phyloP scores from a whole-genome alignment of 2,113 vertebrate species.

The Solenodon paradoxus region DNA sequence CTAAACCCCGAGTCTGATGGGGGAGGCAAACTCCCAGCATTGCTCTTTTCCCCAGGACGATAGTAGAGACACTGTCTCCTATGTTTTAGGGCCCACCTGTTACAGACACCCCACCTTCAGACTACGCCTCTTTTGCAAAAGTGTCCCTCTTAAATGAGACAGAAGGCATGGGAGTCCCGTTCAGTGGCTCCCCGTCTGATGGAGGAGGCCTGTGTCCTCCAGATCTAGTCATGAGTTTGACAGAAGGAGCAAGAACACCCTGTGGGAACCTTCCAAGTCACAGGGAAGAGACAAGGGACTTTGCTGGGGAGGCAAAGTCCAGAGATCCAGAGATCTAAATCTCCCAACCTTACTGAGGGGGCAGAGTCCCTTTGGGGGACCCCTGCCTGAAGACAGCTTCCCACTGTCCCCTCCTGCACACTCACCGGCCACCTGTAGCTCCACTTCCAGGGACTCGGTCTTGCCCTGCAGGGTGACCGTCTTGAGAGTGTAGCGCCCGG shows the following conservation, averaged over 20 bases:
- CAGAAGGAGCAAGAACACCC: no score
- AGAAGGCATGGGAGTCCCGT: no score
- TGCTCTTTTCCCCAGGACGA: background rate
- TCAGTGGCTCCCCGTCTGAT: background rate
- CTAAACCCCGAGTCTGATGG: background rate
- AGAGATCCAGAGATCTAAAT: no score
- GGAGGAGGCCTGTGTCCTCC: background rate
- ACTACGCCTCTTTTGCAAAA: background rate
- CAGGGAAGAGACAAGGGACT: background rate
- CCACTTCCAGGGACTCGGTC: conserved; percentile 63
- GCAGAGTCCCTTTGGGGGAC: background rate
- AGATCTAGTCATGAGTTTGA: no score
- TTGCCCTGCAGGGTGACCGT: conserved; percentile 74
- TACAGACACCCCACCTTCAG: background rate
- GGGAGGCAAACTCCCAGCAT: background rate
- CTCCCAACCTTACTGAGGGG: background rate
- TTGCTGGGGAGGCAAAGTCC: background rate
- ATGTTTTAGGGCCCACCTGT: background rate
- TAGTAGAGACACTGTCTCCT: background rate
- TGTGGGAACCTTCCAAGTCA: no score
- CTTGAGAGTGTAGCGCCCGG: conserved; percentile 73
- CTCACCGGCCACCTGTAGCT: conserved; percentile 76
- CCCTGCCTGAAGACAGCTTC: background rate
- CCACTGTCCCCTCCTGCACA: background rate
- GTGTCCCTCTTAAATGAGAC: background rate